Evolutionary conservation across 1,140 invertebrate species (phyloP).

Genomic region (Orchesella cincta): DNA sequence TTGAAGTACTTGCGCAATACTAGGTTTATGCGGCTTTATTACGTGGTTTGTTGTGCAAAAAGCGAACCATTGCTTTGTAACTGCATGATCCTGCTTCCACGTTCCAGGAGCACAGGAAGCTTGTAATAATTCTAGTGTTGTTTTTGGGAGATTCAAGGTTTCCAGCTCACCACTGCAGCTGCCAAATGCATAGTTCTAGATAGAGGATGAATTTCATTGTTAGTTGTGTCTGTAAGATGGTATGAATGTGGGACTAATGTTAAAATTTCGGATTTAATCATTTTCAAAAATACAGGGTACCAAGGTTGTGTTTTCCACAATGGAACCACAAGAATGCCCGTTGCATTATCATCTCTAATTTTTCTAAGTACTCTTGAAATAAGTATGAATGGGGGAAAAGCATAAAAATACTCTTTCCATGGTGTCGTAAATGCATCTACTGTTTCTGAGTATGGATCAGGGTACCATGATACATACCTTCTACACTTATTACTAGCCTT

Average conservation of each 20-base stretch:
- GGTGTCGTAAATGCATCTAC: slow-evolving; percentile 14
- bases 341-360: not conserved
- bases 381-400: slow-evolving; percentile 17
- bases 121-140: not conserved
- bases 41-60: not conserved
- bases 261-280: not conserved
- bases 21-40: not conserved
- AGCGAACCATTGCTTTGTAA: not conserved
- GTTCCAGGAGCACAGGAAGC: not conserved
- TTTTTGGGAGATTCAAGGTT: not conserved
- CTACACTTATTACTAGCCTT: not conserved
- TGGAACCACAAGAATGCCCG: not conserved
- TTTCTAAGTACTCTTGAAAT: slow-evolving; percentile 1
- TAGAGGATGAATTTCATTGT: not conserved
- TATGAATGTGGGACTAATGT: not conserved
- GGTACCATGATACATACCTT: not conserved
- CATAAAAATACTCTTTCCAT: slow-evolving; percentile 24
- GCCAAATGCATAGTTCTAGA: not conserved
- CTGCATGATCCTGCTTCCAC: not conserved
- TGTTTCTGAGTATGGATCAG: not conserved
- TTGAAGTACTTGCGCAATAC: not conserved
- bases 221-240: not conserved
- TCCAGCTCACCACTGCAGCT: not conserved
- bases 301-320: not conserved
- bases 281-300: not conserved